Base-by-base conservation (phyloP, 2,113 vertebrate species). In the Pomatorhinus ruficollis region DNA sequence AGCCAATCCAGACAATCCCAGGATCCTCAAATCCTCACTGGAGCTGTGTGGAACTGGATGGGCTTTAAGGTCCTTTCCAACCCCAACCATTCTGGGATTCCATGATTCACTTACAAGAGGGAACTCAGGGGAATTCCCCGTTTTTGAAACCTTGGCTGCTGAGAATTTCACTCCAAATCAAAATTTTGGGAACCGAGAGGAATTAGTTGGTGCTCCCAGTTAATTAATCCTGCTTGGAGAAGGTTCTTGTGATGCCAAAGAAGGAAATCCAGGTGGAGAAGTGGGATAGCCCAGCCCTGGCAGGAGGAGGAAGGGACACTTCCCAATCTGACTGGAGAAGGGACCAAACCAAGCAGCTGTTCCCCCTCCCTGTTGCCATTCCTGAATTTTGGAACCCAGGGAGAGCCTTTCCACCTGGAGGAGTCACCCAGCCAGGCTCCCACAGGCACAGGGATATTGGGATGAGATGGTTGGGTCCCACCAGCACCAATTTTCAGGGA, bases 331-430 rank as follows among this genome's bases (percentile, higher is more conserved):
- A 11, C 5, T 37, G 60, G 17, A 13, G 45, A 40, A 31, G 9
- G 81, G 20, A 21, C 44, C 31, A 30, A 44, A 33, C 3, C 61
- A n/a, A 28, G 24, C 28, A 35, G 6, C 52, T 13, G 33, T 83
- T 42, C 18, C 24, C 31, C 9, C 31, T 37, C n/a, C 9, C 10
- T 0, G 0, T 2, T 24, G 17, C 0, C 0, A n/a, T 44, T 20
- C 23, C 64, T 33, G 12, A 22, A 12, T 8, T 70, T 50, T 28
- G 84, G 61, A 47, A 50, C 31, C 7, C 35, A 2, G 6, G 16
- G 27, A 27, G 9, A 44, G 12, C 24, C 22, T 49, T 50, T 22
- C 45, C 52, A 21, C 37, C 47, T 42, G 37, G 0, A 3, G 60
- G 4, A 37, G 7, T 6, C 0, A 7, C n/a, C 24, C 69, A 68